Percentiles rank a stretch among this genome's conserved stretches.
Evolutionary conservation across 1,140 invertebrate genomes (phyloP).

Genomic region (Sycophila sp.): DNA sequence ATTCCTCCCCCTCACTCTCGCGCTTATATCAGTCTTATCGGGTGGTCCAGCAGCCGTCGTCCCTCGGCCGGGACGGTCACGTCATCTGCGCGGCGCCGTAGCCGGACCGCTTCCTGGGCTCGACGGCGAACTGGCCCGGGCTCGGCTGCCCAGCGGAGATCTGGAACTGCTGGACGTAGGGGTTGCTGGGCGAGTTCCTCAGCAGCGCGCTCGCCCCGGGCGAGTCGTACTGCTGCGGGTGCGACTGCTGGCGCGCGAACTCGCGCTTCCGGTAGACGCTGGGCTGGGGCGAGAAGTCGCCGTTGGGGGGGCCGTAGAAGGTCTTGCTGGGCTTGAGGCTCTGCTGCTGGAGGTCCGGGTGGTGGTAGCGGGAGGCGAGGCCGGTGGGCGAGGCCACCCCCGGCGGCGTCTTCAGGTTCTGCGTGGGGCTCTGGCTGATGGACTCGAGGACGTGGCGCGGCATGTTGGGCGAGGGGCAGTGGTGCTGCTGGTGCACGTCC

Average conservation of each 20-base stretch:
- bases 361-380: conserved; percentile 45
- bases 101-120: conserved; percentile 41
- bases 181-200: conserved; percentile 40
- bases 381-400: conserved; percentile 49
- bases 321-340: conserved; percentile 34
- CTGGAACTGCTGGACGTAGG: conserved; percentile 61
- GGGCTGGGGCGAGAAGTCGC: conserved; percentile 53
- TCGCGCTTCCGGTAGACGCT: conserved; percentile 58
- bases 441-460: conserved; percentile 60
- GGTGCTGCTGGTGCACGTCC: conserved; percentile 37
- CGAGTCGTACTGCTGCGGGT: conserved; percentile 42
- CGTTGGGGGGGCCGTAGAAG: conserved; percentile 50
- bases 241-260: conserved; percentile 53
- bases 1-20: too few species aligned
- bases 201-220: conserved; percentile 20
- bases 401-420: conserved; percentile 54
- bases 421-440: conserved; percentile 62
- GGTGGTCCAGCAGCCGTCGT: conserved; percentile 43
- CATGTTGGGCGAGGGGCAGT: conserved; percentile 56
- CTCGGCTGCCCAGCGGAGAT: conserved; percentile 50
- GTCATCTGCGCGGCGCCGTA: conserved; percentile 56
- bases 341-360: conserved; percentile 44
- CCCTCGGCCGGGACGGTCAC: conserved; percentile 50
- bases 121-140: conserved; percentile 37
- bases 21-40: conserved; percentile 60